Evolutionary conservation across 1,140 invertebrate genomes (phyloP).

Genomic region (Venturia canescens): DNA sequence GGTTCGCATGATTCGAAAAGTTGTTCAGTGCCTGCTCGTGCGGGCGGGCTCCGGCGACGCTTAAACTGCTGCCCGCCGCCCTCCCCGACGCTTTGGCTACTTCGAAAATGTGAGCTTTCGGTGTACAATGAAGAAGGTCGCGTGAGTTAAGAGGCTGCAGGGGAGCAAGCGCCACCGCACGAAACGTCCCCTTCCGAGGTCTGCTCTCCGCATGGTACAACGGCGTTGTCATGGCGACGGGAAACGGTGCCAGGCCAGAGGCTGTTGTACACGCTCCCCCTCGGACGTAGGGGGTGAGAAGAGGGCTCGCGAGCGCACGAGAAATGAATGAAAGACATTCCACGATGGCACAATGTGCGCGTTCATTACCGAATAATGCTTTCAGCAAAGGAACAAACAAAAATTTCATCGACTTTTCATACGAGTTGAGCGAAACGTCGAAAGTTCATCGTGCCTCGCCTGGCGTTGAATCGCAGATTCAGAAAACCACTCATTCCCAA

Average conservation of each 20-base stretch:
- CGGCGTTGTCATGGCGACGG: constrained; percentile 8
- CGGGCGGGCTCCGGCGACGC: not conserved
- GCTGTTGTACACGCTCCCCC: not conserved
- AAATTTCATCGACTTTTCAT: too few species aligned
- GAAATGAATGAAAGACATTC: not conserved
- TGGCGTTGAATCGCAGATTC: too few species aligned
- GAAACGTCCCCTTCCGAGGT: not conserved
- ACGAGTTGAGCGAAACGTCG: too few species aligned
- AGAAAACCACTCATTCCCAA: too few species aligned
- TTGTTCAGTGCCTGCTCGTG: not conserved
- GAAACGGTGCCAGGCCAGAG: not conserved
- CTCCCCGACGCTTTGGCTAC: too few species aligned
- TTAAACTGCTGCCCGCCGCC: not conserved
- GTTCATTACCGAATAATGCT: too few species aligned
- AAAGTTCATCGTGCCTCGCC: too few species aligned
- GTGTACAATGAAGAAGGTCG: not conserved
- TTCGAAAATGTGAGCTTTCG: not conserved
- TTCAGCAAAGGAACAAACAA: too few species aligned
- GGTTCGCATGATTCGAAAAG: not conserved
- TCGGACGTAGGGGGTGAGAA: not conserved
- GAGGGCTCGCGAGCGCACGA: not conserved
- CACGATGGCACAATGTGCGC: not conserved
- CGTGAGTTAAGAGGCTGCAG: not conserved
- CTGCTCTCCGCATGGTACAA: not conserved
- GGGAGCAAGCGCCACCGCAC: not conserved